Base-by-base conservation (phyloP, 2,113 vertebrate species). In the Platycercus adscitus region DNA sequence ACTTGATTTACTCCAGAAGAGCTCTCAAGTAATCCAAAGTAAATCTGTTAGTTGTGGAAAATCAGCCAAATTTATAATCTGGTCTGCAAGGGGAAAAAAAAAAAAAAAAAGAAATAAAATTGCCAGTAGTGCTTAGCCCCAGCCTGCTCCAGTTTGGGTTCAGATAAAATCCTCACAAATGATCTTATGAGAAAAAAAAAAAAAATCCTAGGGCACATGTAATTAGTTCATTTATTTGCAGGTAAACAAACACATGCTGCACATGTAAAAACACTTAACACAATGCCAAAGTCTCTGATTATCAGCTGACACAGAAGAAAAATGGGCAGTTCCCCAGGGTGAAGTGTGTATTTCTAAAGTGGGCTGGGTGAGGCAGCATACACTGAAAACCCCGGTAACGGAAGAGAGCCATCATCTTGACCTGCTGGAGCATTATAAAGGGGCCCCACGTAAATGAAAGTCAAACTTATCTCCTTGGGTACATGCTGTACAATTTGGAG, bases 321-420 rank as follows among this genome's bases (percentile, higher is more conserved):
- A 86, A 49, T 0, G 53, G 60, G 77, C 69, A 56, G 66, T 7
- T 73, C 61, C 66, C 43, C 37, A 46, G 69, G 29, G 39, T 23
- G 70, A 91, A 31, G 41, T 0, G 0, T 81, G 65, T 91, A 43
- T n/a, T 58, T 61, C 39, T 4, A 69, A 29, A 80, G 82, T 1
- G 1, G 43, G 33, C 52, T 80, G 91, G 29, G 37, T n/a, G 77
- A 91, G 72, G 37, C 77, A 77, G 41, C 83, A 88, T 1, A 49
- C 53, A 31, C 5, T 2, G 9, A 61, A 80, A 64, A 24, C n/a
- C 60, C n/a, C 1, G 10, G 58, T 39, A 24, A 72, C 19, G 7
- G 35, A 41, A 24, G 13, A 52, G 8, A 35, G 33, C 6, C 47
- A 7, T 18, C 0, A 0, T 17, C 37, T 64, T 0, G 0, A 10